These are phyloP conservation scores for Dryoscopus gambensis DNA, from an alignment of 2,113 vertebrate genomes.

Conservation along the genomic window DNA sequence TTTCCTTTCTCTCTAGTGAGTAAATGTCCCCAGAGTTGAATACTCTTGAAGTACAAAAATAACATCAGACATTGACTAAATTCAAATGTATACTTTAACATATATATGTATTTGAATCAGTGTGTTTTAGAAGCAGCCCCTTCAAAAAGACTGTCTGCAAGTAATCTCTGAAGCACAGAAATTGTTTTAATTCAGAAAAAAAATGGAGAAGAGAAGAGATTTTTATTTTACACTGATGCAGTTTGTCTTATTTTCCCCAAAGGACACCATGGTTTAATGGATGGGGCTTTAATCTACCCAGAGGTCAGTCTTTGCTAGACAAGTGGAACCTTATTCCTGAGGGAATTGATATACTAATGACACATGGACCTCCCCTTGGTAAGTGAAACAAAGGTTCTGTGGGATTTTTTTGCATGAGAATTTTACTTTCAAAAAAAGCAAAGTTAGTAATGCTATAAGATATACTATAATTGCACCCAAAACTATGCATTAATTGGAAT, in stretches of 20 bases:
- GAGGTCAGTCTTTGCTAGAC: constrained; percentile 97
- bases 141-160: constrained; percentile 23
- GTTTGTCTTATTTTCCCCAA: constrained; percentile 62
- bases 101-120: neutral
- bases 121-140: neutral
- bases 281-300: constrained; percentile 97
- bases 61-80: neutral
- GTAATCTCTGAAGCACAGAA: neutral
- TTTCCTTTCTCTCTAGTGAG: neutral
- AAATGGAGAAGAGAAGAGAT: neutral
- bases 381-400: constrained; percentile 66
- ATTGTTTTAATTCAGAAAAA: neutral
- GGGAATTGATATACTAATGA: constrained; percentile 98
- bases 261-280: constrained; percentile 99
- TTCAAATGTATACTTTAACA: neutral
- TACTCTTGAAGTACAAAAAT: neutral
- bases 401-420: neutral
- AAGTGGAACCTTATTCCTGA: constrained; percentile 98
- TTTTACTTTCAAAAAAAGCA: neutral
- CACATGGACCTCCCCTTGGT: constrained; percentile 96
- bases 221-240: constrained; percentile 40
- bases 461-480: neutral
- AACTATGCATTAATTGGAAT: no score
- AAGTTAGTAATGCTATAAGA: neutral
- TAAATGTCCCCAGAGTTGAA: neutral